Base-by-base conservation (phyloP, 2,113 vertebrate species). In the Corvus cornix region DNA sequence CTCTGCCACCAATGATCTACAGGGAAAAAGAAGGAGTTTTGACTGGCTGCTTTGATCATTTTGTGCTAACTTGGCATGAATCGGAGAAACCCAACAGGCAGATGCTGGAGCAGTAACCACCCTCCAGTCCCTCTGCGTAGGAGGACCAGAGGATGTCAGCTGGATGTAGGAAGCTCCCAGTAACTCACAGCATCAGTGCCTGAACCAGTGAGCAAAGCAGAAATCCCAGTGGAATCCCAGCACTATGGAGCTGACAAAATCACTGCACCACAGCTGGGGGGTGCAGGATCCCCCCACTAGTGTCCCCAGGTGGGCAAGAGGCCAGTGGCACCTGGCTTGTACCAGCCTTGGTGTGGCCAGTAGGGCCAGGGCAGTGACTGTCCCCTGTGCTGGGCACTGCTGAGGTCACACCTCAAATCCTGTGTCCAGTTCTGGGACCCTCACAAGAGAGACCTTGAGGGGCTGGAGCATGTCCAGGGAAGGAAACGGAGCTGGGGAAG, bases 1-100 rank as follows among this genome's bases (percentile, higher is more conserved):
- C 72, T 91, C 87, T 88, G 81, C 60, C 93, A 84, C 84, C 84
- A 79, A 52, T 78, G 73, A 91, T 51, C 49, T 30, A 35, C 28
- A 51, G 56, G 77, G 70, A 33, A 75, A 92, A 93, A 43, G 22
- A 74, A 64, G 33, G 66, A 67, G 39, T 59, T 91, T 86, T 63
- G 87, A 72, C 78, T 58, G 49, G 21, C 51, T 94, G 85, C 88
- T 95, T 93, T 93, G 91, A 93, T 91, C n/a, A 89, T 43, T 84
- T 84, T 72, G 52, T 56, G 51, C 75, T 89, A 83, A 56, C 69
- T 82, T 75, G 28, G 59, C 75, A 66, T 80, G 55, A 74, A 76
- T 49, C 0, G 15, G n/a, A 82, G 78, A 75, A 66, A 35, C 14
- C 23, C n/a, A 60, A 15, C 49, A 62, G 46, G 73, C 6, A 58